Percentiles rank a stretch among this genome's conserved stretches.
Evolutionary conservation across 1,140 invertebrate species (phyloP).

Genomic region (Callitettix versicolor): DNA sequence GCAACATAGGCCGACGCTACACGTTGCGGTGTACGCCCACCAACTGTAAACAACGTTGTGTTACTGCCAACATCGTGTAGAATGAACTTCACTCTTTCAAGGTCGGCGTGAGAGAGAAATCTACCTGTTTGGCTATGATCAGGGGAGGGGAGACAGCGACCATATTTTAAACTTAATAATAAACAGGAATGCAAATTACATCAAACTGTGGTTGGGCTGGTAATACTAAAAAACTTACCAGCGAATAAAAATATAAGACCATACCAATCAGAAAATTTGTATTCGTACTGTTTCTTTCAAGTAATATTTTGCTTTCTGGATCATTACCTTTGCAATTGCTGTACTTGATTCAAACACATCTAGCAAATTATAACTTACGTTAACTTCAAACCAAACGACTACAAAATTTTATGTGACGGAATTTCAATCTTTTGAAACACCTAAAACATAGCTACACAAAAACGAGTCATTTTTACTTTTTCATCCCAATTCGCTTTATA

Average conservation of each 20-base stretch:
- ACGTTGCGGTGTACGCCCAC: slow-evolving; percentile 1
- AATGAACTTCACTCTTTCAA: not conserved
- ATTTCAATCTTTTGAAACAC: too few species aligned
- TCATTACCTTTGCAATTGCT: too few species aligned
- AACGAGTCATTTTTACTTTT: too few species aligned
- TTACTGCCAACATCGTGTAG: not conserved
- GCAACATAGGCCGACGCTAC: not conserved
- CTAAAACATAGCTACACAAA: too few species aligned
- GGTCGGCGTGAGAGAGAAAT: slow-evolving; percentile 11
- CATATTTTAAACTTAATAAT: slow-evolving; percentile 11
- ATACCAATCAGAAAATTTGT: too few species aligned
- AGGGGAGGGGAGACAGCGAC: not conserved
- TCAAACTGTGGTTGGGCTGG: not conserved
- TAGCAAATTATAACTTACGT: too few species aligned
- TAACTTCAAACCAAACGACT: too few species aligned
- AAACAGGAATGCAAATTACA: slow-evolving; percentile 9
- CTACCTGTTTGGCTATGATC: slow-evolving; percentile 11
- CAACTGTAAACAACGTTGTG: not conserved
- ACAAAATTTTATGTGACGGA: too few species aligned
- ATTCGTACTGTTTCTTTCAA: too few species aligned
- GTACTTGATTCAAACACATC: too few species aligned
- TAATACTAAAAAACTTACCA: not conserved
- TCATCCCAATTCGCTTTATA: too few species aligned
- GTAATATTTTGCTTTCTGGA: too few species aligned
- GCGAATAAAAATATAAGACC: not conserved